Conservation (phyloP, 2,888 invertebrate genomes). For the Drosophila barbarae region DNA sequence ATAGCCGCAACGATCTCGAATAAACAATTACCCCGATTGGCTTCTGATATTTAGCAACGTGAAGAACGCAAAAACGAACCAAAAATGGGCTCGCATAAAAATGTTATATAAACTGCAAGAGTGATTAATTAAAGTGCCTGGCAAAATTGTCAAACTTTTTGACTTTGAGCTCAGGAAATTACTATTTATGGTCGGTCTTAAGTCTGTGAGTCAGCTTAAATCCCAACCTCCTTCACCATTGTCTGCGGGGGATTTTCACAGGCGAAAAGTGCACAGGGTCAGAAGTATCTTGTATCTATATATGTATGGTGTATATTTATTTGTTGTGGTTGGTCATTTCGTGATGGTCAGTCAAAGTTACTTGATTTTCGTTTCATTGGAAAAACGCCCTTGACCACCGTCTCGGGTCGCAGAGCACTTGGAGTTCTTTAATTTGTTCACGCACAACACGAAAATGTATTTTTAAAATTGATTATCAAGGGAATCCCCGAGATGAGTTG, state of each 20-base stretch:
- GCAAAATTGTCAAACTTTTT: slow-evolving; percentile 41
- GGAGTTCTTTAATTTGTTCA: slow-evolving; percentile 27
- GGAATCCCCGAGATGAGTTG: slow-evolving; percentile 25
- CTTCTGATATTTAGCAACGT: slow-evolving; percentile 30
- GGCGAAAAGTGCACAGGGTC: slow-evolving; percentile 42
- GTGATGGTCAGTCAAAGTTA: slow-evolving; percentile 24
- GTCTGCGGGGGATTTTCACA: slow-evolving; percentile 31
- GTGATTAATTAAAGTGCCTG: slow-evolving; percentile 61
- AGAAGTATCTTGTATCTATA: slow-evolving; percentile 1
- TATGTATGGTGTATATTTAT: too few relatives aligned
- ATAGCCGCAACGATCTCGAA: slow-evolving; percentile 45
- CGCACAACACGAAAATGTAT: slow-evolving; percentile 11
- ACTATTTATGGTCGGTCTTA: slow-evolving; percentile 36
- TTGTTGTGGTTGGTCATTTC: slow-evolving; percentile 9
- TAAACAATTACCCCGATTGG: slow-evolving; percentile 49
- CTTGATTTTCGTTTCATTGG: slow-evolving; percentile 5
- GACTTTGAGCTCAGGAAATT: slow-evolving; percentile 32
- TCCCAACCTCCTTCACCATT: slow-evolving; percentile 22
- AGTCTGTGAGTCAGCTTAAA: slow-evolving; percentile 8
- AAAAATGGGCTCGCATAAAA: slow-evolving; percentile 19
- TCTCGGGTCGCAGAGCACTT: slow-evolving; percentile 30
- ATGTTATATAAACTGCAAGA: slow-evolving; percentile 27
- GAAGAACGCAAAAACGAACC: slow-evolving; percentile 19
- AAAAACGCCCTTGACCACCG: slow-evolving; percentile 29
- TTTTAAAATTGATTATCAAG: slow-evolving; percentile 4